Percentiles rank a stretch among this genome's conserved stretches.
Conservation (phyloP, 1,140 invertebrate genomes). For the Drosophila orosa region DNA sequence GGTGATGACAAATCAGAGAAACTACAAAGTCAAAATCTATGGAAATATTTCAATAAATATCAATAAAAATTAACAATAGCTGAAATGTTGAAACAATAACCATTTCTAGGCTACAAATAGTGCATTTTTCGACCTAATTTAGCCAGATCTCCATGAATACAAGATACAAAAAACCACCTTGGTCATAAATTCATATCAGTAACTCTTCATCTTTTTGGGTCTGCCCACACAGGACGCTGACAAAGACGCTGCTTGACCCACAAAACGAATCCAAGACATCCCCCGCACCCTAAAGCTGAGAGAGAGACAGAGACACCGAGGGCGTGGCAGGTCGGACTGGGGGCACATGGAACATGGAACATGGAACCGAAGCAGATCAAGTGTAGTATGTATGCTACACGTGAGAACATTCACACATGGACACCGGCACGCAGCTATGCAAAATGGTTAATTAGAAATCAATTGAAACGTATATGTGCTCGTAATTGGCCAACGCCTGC, state of each 20-base stretch:
- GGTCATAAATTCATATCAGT: slow-evolving; percentile 7
- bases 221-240: slow-evolving; percentile 41
- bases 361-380: slow-evolving; percentile 68
- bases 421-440: slow-evolving; percentile 45
- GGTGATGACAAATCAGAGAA: neutral
- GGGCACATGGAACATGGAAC: slow-evolving; percentile 6
- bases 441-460: slow-evolving; percentile 78
- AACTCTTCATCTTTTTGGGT: slow-evolving; percentile 55
- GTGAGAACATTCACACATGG: slow-evolving; percentile 36
- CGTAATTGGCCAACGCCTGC: slow-evolving; percentile 59
- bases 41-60: neutral
- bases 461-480: slow-evolving; percentile 69
- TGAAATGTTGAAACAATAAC: neutral
- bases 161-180: neutral
- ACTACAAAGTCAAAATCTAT: neutral
- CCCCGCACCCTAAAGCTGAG: no score
- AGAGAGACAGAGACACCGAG: slow-evolving; percentile 2
- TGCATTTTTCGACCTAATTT: no score
- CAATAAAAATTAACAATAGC: neutral
- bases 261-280: slow-evolving; percentile 41
- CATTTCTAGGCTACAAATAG: neutral
- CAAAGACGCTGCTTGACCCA: slow-evolving; percentile 65
- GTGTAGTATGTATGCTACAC: slow-evolving; percentile 37
- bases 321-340: neutral
- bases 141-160: neutral